These are phyloP conservation scores for Kradibia gibbosae DNA, from an alignment of 1,140 invertebrate genomes.

Conservation along the genomic window DNA sequence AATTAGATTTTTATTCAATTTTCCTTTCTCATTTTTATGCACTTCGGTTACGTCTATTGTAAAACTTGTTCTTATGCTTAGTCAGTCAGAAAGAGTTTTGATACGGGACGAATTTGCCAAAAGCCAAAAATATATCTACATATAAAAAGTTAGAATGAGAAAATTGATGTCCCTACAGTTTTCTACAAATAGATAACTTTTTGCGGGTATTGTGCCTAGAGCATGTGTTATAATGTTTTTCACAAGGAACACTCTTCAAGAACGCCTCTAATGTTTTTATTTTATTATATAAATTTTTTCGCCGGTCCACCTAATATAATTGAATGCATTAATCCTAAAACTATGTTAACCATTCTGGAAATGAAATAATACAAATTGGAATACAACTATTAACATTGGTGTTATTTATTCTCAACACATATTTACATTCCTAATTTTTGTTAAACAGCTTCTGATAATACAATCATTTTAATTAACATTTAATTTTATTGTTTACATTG, in stretches of 20 bases:
- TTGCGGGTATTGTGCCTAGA: constrained; percentile 16
- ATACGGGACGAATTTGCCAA: background rate
- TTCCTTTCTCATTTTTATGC: background rate
- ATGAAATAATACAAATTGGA: constrained; percentile 43
- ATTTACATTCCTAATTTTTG: constrained; percentile 2
- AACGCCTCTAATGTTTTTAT: constrained; percentile 9
- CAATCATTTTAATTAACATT: no score
- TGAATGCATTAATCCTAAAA: constrained; percentile 2
- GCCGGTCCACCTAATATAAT: constrained; percentile 7
- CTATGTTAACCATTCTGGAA: constrained; percentile 31
- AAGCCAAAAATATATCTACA: background rate
- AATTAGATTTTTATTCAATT: background rate
- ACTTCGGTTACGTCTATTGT: background rate
- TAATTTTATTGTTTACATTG: no score
- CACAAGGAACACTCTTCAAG: background rate
- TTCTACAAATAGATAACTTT: constrained; percentile 10
- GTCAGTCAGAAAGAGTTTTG: background rate
- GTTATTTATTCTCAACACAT: constrained; percentile 31
- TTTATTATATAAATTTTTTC: constrained; percentile 16
- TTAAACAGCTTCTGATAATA: no score
- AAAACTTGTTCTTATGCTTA: background rate
- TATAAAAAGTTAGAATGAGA: constrained; percentile 12
- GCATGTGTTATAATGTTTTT: constrained; percentile 40
- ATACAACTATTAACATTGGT: constrained; percentile 13
- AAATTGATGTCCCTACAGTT: background rate